Evolutionary conservation across 1,140 invertebrate species (phyloP), one percentile per base, ranked within the genome.

Genomic region (Danaus plexippus): DNA sequence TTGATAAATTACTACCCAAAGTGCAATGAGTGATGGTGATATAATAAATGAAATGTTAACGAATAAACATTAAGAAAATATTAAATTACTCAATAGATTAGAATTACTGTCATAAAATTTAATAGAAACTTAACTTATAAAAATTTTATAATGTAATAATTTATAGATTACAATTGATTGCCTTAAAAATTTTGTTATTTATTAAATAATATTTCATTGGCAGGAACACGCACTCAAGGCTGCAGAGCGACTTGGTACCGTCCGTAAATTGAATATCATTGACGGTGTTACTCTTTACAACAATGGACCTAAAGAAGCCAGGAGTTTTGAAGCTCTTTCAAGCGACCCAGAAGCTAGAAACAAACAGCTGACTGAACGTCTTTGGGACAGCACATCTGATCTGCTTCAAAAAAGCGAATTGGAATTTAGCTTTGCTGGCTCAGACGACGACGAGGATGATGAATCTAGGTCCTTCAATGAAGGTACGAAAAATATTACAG

Each of bases 181-280:
- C 22, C 22, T 6, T 32, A 4, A 32, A 32, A 32, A 32, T 32
- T 32, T n/a, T 32, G 7, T 32, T 0, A 32, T 32, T 32, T 32
- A 32, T 32, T 32, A 32, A 32, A 32, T 32, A 32, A 32, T 32
- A 32, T 32, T 32, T 32, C 1, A 32, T 70, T 70, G 52, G 41
- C 66, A 86, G 83, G 83, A 86, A 67, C 71, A 85, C 40, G 80
- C 76, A 5, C 58, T 82, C 0, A 77, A 75, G 63, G 74, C 70
- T 1, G 66, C 77, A 7, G 77, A 82, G 42, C 64, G 77, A 49
- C 60, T 85, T 1, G 64, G 73, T 4, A 65, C 77, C 7, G 69
- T 78, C 4, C 73, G 81, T 9, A 75, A 80, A 55, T 54, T 86
- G 46, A 75, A 79, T 9, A 68, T 86, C 18, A 55, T 73, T 9